Base-by-base conservation (phyloP, 1,140 invertebrate genomes). In the Goniozus legneri region DNA sequence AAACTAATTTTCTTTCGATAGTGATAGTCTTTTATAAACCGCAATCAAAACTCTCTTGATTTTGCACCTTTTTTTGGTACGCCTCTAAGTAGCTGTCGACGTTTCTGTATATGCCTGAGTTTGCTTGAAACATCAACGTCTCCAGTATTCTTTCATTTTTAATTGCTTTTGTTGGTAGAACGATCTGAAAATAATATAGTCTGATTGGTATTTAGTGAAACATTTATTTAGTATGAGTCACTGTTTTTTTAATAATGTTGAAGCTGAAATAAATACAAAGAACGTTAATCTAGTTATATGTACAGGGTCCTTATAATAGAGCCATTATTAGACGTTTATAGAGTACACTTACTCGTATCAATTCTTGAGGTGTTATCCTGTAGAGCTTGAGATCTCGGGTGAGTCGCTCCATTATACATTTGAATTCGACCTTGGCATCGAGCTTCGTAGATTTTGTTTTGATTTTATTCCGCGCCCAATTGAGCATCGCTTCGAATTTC, bases 401-500 rank as follows among this genome's bases (percentile, higher is more conserved):
- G 54, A 96, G 74, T 57, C 92, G 78, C 57, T 93, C 91, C 91
- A 94, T 94, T 49, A 89, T 92, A 65, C 89, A 91, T 67, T 90
- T 88, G 71, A 93, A 94, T 76, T 94, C 91, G 57, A 91, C 79
- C 71, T 89, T 91, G 33, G 87, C 87, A 67, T 93, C 90, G 56
- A 86, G 77, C 75, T 90, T 91, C 43, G 81, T 80, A 14, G 84
- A 83, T 33, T 71, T 71, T 46, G 82, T 84, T 67, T 84, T 82
- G 49, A 92, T 89, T 74, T 89, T 89, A 67, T 92, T 82, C 37
- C 84, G 82, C 2, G 92, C 88, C 92, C 92, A 96, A 16, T 80
- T 82, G 8, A 94, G 78, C 91, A 96, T 96, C 0, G 90, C 90
- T 75, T 95, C 89, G 64, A 96, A 96, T 71, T 95, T 96, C 12